Percentiles rank a stretch among this genome's conserved stretches.
Conservation (phyloP, 1,140 invertebrate genomes). For the Hormaphis cornu region DNA sequence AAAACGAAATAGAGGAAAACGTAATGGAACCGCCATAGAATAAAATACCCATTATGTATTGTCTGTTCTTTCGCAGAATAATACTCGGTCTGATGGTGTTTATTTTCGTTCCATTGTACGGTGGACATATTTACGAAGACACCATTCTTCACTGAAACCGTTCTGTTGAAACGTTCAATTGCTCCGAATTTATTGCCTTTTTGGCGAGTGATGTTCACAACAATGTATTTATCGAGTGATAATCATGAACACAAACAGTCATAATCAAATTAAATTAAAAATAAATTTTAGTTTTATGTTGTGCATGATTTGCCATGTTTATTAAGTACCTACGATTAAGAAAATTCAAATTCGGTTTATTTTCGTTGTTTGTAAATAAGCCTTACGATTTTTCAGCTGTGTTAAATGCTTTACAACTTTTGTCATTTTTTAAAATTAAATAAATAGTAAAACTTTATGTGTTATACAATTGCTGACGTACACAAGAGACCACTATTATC, state of each 20-base stretch:
- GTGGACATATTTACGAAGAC: slow-evolving; percentile 2
- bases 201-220: background rate
- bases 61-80: background rate
- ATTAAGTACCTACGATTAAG: no score
- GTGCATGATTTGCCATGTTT: no score
- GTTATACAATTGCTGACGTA: no score
- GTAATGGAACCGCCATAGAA: background rate
- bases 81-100: slow-evolving; percentile 5
- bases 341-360: no score
- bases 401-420: no score
- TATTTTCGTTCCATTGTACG: slow-evolving; percentile 21
- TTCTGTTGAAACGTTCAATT: slow-evolving; percentile 13
- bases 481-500: no score
- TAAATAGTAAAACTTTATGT: no score
- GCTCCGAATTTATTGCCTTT: background rate
- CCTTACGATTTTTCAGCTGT: no score
- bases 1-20: background rate
- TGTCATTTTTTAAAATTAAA: no score
- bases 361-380: no score
- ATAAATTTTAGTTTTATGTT: no score
- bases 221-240: background rate
- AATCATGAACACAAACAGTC: background rate
- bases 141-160: slow-evolving; percentile 3
- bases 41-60: background rate
- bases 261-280: background rate